Base-by-base conservation (phyloP, 2,113 vertebrate genomes). In the Orycteropus afer region DNA sequence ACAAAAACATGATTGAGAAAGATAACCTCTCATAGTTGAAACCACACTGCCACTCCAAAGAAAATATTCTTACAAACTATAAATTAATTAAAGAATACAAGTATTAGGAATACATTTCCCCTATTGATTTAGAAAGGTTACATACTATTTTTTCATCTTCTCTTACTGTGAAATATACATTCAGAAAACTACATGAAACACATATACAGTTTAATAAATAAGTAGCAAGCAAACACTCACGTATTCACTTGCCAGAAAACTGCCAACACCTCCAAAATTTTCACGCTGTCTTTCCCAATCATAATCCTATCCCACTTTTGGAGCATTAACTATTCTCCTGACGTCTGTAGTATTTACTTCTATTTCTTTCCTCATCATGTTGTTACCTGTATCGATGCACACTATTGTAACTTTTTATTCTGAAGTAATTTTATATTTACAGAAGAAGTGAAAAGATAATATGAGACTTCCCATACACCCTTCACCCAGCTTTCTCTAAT, bases 1-100 rank as follows among this genome's bases (percentile, higher is more conserved):
- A 98, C 67, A 97, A 95, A 97, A 34, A n/a, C 57, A 67, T 90
- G 67, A 96, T 89, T 98, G 80, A 99, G 98, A 13, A 97, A 98
- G 96, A 98, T 22, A 69, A 53, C 27, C 73, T 76, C 90, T 92
- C 25, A 83, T 2, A 89, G 73, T 45, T 86, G 27, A 86, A 61
- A 84, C 27, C 11, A 90, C 15, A 86, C 2, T 86, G 53, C 47
- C 7, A 90, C 6, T 34, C 6, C 49, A 73, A 81, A 94, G 40
- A 80, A 95, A 87, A 88, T 29, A 67, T 55, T 87, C 71, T 79
- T 34, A 71, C 34, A 69, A 88, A 86, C 49, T 94, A 74, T 93
- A 69, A 76, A 86, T 95, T 83, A 86, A 87, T 69, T 76, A 84
- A 94, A 65, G 37, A 86, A 78, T 14, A 74, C 4, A 93, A 89